Percentiles rank a stretch among this genome's conserved stretches.
These are phyloP conservation scores for Temnothorax ravouxi DNA, from an alignment of 2,888 invertebrate genomes.

Conservation along the genomic window DNA sequence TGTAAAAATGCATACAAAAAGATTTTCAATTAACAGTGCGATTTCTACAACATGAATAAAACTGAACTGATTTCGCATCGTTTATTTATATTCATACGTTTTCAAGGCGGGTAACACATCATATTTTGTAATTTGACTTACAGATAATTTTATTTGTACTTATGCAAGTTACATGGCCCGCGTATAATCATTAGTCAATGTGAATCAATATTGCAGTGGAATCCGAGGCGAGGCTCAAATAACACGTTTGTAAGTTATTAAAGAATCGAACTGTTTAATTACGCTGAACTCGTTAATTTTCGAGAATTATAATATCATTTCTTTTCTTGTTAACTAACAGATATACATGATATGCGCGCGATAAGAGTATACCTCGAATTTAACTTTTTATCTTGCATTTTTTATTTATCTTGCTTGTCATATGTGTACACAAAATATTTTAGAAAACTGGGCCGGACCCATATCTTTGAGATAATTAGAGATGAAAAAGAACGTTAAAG, in stretches of 20 bases:
- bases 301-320: neutral
- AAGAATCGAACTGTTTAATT: neutral
- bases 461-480: neutral
- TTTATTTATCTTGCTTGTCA: neutral
- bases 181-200: neutral
- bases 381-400: neutral
- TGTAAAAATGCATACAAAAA: neutral
- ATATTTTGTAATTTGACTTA: slow-evolving; percentile 12
- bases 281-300: neutral
- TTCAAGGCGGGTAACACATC: neutral
- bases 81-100: neutral
- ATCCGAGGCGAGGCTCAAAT: neutral
- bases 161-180: slow-evolving; percentile 15
- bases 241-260: neutral
- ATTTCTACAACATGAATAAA: neutral
- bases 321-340: neutral
- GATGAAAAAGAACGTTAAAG: neutral
- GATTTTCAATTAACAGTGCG: slow-evolving; percentile 4
- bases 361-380: neutral
- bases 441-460: neutral
- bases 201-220: neutral
- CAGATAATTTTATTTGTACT: slow-evolving; percentile 13
- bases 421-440: neutral
- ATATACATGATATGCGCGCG: neutral
- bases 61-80: slow-evolving; percentile 12